Evolutionary conservation across 2,113 vertebrate genomes (phyloP).

Genomic region (Gopherus evgoodei): DNA sequence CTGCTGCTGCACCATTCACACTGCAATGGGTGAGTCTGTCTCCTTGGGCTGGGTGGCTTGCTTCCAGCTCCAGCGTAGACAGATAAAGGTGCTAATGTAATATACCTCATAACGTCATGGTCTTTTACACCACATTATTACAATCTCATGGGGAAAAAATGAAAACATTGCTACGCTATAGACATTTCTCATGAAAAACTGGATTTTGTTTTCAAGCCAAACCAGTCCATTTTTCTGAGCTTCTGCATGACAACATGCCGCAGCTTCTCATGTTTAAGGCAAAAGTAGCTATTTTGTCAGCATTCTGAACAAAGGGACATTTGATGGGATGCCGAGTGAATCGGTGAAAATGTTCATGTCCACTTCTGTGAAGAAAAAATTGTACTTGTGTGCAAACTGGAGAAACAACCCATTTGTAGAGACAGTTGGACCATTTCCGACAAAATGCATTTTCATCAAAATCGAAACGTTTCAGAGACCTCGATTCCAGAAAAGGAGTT

Average conservation of each 20-base stretch:
- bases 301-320: not conserved
- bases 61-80: not conserved
- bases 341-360: not conserved
- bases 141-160: not conserved
- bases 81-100: not conserved
- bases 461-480: no score
- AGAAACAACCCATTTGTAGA: not conserved
- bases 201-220: not conserved
- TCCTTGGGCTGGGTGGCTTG: no score
- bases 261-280: not conserved
- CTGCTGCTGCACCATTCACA: no score
- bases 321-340: not conserved
- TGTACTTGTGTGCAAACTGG: not conserved
- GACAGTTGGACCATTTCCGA: not conserved
- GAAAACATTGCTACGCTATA: not conserved
- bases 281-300: not conserved
- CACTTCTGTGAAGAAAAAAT: not conserved
- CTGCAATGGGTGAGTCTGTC: not conserved
- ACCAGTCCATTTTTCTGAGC: not conserved
- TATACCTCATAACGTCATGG: not conserved
- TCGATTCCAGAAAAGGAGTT: no score
- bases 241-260: not conserved
- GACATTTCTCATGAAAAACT: not conserved
- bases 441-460: no score
- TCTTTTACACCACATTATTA: not conserved